Base-by-base conservation (phyloP, 92 coral and sea anemone genomes). In the Porites evermanni region DNA sequence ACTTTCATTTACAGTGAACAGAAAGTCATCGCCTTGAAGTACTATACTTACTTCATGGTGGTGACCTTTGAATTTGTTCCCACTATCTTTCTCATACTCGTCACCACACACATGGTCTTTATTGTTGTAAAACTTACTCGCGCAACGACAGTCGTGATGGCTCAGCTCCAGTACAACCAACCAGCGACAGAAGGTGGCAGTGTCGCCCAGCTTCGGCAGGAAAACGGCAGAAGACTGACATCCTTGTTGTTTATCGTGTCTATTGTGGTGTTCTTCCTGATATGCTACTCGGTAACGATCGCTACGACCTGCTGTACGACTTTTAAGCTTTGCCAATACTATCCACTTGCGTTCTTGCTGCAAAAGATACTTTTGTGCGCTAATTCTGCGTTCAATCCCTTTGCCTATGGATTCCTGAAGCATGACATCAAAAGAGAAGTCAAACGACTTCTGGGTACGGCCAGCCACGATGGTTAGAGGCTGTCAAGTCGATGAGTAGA, bases 51-150 rank as follows among this genome's bases (percentile, higher is more conserved):
- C 12, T 12, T 50, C n/a, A 23, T n/a, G 71, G 1, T n/a, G 17
- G 44, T 78, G 56, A 12, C 64, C n/a, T 78, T 78, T 38, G 82
- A 78, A 23, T 61, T 78, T 12, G 19, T 78, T 32, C 82, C 82
- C 13, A 16, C 38, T 56, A 53, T 78, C 7, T 16, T 18, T 47
- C 63, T 78, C 54, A 10, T 79, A 68, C 23, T 79, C 7, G 38
- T 12, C 63, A 79, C 83, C 23, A 13, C 61, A 11, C 83, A 79
- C 18, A 64, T 79, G 83, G 38, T 79, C 14, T 64, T n/a, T 63
- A 64, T 79, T 61, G 83, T 70, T 73, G 66, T 14, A 65, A 79
- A 79, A 52, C 73, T 64, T 44, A 63, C 72, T 50, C 83, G 83
- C 50, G 83, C 65, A 63, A 65, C 50, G 50, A 47, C 61, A 12